These are phyloP conservation scores for Drepanosiphum platanoidis DNA, from an alignment of 2,888 invertebrate species.

Conservation along the genomic window DNA sequence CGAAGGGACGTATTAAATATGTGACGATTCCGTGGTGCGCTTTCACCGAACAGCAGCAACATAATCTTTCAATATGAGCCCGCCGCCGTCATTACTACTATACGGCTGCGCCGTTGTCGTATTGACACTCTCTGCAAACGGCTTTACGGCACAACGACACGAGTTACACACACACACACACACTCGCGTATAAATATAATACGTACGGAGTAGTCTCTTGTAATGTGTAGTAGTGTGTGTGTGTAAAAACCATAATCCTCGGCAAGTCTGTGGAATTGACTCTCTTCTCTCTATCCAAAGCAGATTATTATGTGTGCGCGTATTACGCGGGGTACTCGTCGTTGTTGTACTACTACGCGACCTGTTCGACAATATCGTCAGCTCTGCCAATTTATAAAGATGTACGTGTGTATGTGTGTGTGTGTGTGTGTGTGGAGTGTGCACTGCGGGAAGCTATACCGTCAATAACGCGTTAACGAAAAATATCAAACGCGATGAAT, in stretches of 20 bases:
- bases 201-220: not conserved
- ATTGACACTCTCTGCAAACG: conserved; percentile 53
- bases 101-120: not conserved
- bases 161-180: conserved; percentile 1
- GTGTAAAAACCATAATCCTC: conserved; percentile 18
- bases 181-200: not conserved
- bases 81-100: conserved; percentile 9
- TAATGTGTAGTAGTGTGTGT: not conserved
- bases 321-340: not conserved
- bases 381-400: not conserved
- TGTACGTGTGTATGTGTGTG: not conserved
- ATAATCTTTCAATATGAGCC: conserved; percentile 58
- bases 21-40: conserved; percentile 34
- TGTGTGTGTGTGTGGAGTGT: not conserved
- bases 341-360: not conserved
- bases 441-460: not conserved
- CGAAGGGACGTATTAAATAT: conserved; percentile 54
- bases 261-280: conserved; percentile 40
- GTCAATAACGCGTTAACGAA: not conserved
- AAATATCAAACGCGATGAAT: not conserved
- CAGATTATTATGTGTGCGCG: conserved; percentile 2
- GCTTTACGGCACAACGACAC: conserved; percentile 28
- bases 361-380: not conserved
- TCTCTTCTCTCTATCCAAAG: conserved; percentile 8
- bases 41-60: conserved; percentile 43